These are phyloP conservation scores for Erynnis tages DNA, from an alignment of 2,888 invertebrate genomes.

Conservation along the genomic window DNA sequence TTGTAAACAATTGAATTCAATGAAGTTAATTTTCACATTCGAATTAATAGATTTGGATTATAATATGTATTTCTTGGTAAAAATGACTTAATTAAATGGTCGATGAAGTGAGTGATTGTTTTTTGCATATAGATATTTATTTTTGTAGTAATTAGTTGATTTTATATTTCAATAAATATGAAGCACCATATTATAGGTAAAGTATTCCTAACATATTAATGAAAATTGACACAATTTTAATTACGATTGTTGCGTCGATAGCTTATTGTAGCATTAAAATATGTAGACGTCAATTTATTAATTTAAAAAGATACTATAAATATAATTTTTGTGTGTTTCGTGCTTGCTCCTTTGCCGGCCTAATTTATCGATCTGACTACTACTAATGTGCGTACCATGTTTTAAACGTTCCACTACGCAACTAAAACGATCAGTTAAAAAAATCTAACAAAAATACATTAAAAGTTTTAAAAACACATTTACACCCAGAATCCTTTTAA, in stretches of 20 bases:
- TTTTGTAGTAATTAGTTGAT: background rate
- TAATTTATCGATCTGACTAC: background rate
- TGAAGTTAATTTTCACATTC: no score
- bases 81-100: no score
- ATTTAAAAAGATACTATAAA: background rate
- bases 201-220: conserved; percentile 12
- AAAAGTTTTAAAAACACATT: no score
- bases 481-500: no score
- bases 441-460: no score
- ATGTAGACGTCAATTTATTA: background rate
- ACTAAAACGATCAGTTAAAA: no score
- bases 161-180: conserved; percentile 12
- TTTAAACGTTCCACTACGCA: background rate
- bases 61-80: no score
- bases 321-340: background rate
- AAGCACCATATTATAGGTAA: conserved; percentile 15
- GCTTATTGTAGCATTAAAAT: no score
- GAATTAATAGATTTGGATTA: no score
- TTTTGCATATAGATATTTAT: background rate
- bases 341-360: background rate
- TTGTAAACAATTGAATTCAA: no score
- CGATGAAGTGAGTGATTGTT: background rate
- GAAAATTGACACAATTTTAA: background rate
- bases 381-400: background rate
- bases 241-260: conserved; percentile 5